Evolutionary conservation across 2,797 vertebrate species (phyloP), one percentile per base, ranked within the genome.

Genomic region (Ctenopoma kingsleyae): DNA sequence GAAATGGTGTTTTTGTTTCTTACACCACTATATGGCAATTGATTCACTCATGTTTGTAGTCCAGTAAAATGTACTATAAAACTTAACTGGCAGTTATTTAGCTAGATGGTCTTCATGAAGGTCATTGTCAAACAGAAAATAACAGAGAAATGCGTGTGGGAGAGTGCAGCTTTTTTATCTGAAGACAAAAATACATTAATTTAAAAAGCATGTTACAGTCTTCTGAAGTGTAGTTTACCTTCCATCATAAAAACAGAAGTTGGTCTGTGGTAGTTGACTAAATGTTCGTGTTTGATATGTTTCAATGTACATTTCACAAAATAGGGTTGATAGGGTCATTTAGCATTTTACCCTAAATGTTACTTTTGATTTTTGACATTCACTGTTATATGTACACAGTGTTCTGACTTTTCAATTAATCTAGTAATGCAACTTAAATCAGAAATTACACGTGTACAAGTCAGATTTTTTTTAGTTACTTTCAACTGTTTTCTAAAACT

Each of bases 61-160:
- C 20, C 0, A 6, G 3, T 54, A 6, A 41, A 64, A 52, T 52
- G 53, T 25, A 51, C 27, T 9, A 30, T 30, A 13, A 53, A 36
- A 35, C 20, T 40, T 22, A 46, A 46, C 22, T 23, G 48, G 25
- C 20, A 30, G 19, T 54, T 53, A 69, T 40, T 32, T 48, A 64
- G 41, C 38, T 49, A 48, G 40, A 12, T 17, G 6, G 20, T 43
- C 53, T 52, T 47, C 20, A 51, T 32, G 51, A 57, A 53, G 73
- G 54, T 59, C 17, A 35, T 49, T 13, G 23, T 5, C 10, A 4
- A 32, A 53, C 19, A 41, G 32, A 15, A 11, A 13, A 43, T 44
- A 54, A 16, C 12, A 30, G n/a, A 46, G 6, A 13, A 6, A 36
- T 38, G 30, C 23, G 47, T 41, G 59, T 57, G 25, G 59, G 59